These are phyloP conservation scores for Helicorthomorpha holstii DNA, from an alignment of 1,140 invertebrate species.

Conservation along the genomic window DNA sequence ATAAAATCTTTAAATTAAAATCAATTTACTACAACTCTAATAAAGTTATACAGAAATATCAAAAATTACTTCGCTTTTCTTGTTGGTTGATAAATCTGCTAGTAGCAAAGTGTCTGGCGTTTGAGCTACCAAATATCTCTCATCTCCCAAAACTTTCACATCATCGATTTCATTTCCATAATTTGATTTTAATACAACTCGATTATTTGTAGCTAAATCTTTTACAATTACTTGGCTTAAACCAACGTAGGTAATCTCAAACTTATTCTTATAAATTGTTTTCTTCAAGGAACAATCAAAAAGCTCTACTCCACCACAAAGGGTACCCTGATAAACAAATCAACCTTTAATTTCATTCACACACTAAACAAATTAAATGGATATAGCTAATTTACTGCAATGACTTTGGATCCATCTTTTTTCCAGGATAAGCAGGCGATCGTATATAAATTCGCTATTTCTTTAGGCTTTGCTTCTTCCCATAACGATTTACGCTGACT, in stretches of 20 bases:
- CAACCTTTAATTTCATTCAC: not conserved
- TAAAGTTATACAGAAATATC: not conserved
- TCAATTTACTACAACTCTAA: too few relatives aligned
- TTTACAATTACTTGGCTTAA: conserved; percentile 58
- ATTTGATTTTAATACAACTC: conserved; percentile 60
- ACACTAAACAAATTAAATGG: not conserved
- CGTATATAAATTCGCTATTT: conserved; percentile 71
- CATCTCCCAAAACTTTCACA: conserved; percentile 30
- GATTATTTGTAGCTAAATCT: conserved; percentile 36
- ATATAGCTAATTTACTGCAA: conserved; percentile 25
- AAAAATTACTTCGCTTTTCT: conserved; percentile 54
- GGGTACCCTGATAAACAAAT: conserved; percentile 42
- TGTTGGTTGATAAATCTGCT: conserved; percentile 65
- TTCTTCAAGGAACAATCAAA: conserved; percentile 66
- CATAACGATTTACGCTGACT: conserved; percentile 54
- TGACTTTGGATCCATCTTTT: conserved; percentile 62
- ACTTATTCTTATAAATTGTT: conserved; percentile 65
- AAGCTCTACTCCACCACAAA: conserved; percentile 64
- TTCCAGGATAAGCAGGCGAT: conserved; percentile 79
- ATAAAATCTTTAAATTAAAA: conserved; percentile 43
- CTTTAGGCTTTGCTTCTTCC: conserved; percentile 59
- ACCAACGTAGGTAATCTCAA: conserved; percentile 73
- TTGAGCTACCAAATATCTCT: conserved; percentile 74
- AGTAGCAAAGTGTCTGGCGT: conserved; percentile 78
- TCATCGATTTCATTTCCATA: conserved; percentile 82